Conservation (phyloP, 2,113 vertebrate species). For the Antidorcas marsupialis region DNA sequence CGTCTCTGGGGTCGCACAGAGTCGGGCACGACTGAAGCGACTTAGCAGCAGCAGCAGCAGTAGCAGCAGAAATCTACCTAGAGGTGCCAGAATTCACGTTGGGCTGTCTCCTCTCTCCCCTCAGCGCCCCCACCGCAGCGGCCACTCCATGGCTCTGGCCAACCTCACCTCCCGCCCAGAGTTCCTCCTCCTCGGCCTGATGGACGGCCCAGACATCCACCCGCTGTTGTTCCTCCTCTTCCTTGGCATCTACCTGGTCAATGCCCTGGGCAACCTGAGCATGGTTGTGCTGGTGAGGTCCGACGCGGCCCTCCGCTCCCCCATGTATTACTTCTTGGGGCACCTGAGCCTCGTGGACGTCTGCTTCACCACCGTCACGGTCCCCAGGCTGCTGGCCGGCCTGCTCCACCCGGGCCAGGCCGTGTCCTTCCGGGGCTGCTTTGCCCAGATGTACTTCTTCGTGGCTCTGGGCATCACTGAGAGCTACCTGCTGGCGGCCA, state of each 20-base stretch:
- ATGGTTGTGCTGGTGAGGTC: conserved; percentile 54
- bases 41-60: too few species aligned
- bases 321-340: conserved; percentile 64
- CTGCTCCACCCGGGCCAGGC: conserved; percentile 24
- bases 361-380: conserved; percentile 49
- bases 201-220: background rate
- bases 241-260: conserved; percentile 53
- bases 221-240: conserved; percentile 56
- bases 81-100: background rate
- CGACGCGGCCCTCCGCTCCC: background rate
- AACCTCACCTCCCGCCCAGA: background rate
- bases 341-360: conserved; percentile 60
- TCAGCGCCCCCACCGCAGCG: background rate
- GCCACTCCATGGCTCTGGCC: background rate
- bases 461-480: conserved; percentile 55
- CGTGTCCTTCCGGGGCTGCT: conserved; percentile 40
- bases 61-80: background rate
- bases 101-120: background rate
- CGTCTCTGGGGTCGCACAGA: too few species aligned
- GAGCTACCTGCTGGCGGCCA: conserved; percentile 64
- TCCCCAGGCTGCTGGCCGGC: conserved; percentile 40
- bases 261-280: conserved; percentile 39
- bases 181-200: conserved; percentile 58
- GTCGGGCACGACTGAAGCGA: too few species aligned
- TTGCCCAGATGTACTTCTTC: conserved; percentile 65